phyloP scores from a whole-genome alignment of 2,113 vertebrate genomes.

The Cinclus cinclus region DNA sequence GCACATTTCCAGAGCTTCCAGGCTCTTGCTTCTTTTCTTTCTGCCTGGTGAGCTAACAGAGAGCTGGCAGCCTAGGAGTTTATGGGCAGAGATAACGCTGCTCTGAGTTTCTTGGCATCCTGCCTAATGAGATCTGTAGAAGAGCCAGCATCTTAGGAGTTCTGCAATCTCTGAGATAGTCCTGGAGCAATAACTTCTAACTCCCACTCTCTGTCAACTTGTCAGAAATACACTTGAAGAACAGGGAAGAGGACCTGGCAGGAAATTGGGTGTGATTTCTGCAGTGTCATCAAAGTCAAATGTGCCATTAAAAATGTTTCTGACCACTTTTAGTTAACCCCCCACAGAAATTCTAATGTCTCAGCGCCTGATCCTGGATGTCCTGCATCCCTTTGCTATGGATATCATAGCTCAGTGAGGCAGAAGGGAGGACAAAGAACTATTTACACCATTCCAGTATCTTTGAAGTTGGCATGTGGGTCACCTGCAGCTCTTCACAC shows the following conservation, averaged over 20 bases:
- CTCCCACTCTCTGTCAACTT: conserved; percentile 60
- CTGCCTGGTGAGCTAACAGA: conserved; percentile 11
- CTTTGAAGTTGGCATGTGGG: not conserved
- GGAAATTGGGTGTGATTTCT: conserved; percentile 30
- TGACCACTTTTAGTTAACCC: not conserved
- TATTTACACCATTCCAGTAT: not conserved
- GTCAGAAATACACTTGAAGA: conserved; percentile 45
- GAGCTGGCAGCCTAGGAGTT: conserved; percentile 18
- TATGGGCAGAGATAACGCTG: not conserved
- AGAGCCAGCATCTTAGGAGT: conserved; percentile 37
- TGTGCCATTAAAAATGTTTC: not conserved
- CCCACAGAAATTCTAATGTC: accelerated
- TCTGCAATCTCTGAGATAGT: conserved; percentile 37
- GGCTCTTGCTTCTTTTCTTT: not conserved
- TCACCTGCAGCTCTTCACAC: not conserved
- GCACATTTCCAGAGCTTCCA: conserved; percentile 21
- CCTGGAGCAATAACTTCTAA: conserved; percentile 50
- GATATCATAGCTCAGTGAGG: not conserved
- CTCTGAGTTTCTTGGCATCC: conserved; percentile 46
- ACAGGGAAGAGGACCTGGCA: conserved; percentile 34
- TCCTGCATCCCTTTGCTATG: not conserved
- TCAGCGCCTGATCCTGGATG: not conserved
- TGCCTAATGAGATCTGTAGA: conserved; percentile 61
- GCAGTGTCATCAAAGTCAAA: conserved; percentile 47
- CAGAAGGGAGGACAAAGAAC: not conserved